A percentile compares a stretch with the other conserved stretches of the same genome.
These are phyloP conservation scores for Bradypus variegatus DNA, from an alignment of 2,797 vertebrate genomes.

Conservation along the genomic window DNA sequence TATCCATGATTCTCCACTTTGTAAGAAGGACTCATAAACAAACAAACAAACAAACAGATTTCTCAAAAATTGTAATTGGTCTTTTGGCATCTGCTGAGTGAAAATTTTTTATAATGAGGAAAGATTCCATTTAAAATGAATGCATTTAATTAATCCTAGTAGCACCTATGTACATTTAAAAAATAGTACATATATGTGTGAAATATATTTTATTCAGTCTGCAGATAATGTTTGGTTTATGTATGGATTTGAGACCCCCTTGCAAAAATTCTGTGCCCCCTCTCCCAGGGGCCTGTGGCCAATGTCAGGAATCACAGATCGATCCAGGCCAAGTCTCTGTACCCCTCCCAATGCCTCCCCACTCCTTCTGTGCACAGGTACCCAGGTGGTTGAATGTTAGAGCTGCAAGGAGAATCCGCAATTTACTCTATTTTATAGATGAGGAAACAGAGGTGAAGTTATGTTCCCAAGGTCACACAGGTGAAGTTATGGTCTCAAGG, in stretches of 20 bases:
- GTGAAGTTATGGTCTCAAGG: neutral
- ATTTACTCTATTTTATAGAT: neutral
- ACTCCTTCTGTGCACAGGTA: neutral
- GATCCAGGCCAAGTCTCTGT: neutral
- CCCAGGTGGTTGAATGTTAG: neutral
- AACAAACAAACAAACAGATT: neutral
- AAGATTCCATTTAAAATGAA: conserved; percentile 21
- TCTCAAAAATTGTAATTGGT: neutral
- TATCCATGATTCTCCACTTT: neutral
- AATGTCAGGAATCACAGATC: neutral
- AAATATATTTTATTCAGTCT: neutral
- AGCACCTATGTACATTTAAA: neutral
- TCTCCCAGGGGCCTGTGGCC: neutral
- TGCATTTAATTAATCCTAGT: conserved; percentile 18
- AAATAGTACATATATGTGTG: neutral
- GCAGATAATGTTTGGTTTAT: neutral
- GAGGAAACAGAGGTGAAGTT: neutral
- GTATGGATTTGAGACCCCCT: neutral
- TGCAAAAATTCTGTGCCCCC: neutral
- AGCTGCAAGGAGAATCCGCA: neutral
- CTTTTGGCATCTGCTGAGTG: conserved; percentile 3
- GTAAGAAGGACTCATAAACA: neutral
- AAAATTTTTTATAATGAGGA: neutral
- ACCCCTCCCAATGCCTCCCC: neutral
- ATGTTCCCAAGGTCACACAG: neutral